phyloP scores from a whole-genome alignment of 2,797 vertebrate genomes.

The Molossus molossus region DNA sequence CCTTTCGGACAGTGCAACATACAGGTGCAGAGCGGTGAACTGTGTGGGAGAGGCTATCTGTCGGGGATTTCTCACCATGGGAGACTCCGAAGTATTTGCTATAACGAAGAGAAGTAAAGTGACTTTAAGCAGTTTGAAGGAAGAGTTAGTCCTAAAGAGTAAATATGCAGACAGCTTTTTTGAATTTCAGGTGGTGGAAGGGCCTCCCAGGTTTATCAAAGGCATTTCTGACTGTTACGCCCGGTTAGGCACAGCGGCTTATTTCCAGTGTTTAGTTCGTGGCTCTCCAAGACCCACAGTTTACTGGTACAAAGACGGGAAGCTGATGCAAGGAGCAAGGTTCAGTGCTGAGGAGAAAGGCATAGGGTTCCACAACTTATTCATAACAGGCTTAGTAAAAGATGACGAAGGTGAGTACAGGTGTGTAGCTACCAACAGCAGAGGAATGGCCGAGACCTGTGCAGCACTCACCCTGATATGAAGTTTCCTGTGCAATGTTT shows the following conservation, averaged over 20 bases:
- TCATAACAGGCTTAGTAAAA: slow-evolving; percentile 93
- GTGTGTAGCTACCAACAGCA: slow-evolving; percentile 94
- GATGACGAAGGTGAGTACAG: slow-evolving; percentile 96
- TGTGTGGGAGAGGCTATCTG: slow-evolving; percentile 95
- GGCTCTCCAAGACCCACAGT: slow-evolving; percentile 94
- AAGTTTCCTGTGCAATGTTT: slow-evolving; percentile 20
- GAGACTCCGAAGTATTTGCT: slow-evolving; percentile 88
- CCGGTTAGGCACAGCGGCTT: slow-evolving; percentile 92
- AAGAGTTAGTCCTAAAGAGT: slow-evolving; percentile 91
- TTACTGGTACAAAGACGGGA: slow-evolving; percentile 95
- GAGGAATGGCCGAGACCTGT: slow-evolving; percentile 92
- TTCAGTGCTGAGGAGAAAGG: slow-evolving; percentile 94
- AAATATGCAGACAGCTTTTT: slow-evolving; percentile 93
- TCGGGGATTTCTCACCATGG: slow-evolving; percentile 92
- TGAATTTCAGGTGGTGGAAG: slow-evolving; percentile 96
- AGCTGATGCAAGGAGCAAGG: slow-evolving; percentile 91
- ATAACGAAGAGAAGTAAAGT: slow-evolving; percentile 86
- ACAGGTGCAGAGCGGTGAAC: slow-evolving; percentile 95
- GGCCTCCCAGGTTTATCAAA: slow-evolving; percentile 94
- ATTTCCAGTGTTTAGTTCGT: slow-evolving; percentile 95
- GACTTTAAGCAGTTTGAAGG: slow-evolving; percentile 81
- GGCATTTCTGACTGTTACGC: slow-evolving; percentile 93
- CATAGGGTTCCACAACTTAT: slow-evolving; percentile 94
- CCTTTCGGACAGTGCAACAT: slow-evolving; percentile 93
- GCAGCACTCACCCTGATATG: slow-evolving; percentile 94